Base-by-base conservation (phyloP, 2,113 vertebrate genomes). In the Lanius collurio region DNA sequence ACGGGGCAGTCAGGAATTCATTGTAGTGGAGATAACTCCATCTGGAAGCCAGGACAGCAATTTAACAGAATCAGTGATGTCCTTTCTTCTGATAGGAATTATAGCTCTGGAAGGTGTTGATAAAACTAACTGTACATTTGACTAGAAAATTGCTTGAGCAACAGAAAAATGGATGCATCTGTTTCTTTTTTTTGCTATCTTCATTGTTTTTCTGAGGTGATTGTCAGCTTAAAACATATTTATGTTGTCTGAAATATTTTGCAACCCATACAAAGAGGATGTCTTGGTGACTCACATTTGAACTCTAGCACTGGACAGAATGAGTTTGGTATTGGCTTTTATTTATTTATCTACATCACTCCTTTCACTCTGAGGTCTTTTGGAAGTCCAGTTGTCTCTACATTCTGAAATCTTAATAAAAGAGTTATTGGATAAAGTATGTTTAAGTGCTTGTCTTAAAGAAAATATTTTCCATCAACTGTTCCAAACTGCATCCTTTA, bases 21-120 rank as follows among this genome's bases (percentile, higher is more conserved):
- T 13, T 0, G 0, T 27, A 19, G 23, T 10, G 11, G 35, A 46
- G 44, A n/a, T 22, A 65, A 50, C 18, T 44, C 5, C 3, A 22
- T 73, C 31, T 55, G 31, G 41, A 75, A 73, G 12, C 44, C 31
- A 78, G 79, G 65, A 62, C 0, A 23, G 9, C 21, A 75, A 30
- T 81, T 74, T 42, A 52, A 52, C 41, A 44, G 9, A 22, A 75
- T 15, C 24, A 56, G 8, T 44, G 7, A 50, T 6, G 2, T 21
- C 57, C 39, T 59, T 30, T 83, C 42, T 79, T 86, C 62, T 86
- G 28, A n/a, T 31, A 13, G 20, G 90, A 81, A 21, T 39, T 77
- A n/a, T 11, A 77, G 50, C 5, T 69, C 46, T 88, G 44, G 46
- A 81, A 64, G 9, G 0, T 71, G 33, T 30, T 81, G 35, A 69